Evolutionary conservation across 2,113 vertebrate species (phyloP), one percentile per base, ranked within the genome.

Genomic region (Lepus europaeus): DNA sequence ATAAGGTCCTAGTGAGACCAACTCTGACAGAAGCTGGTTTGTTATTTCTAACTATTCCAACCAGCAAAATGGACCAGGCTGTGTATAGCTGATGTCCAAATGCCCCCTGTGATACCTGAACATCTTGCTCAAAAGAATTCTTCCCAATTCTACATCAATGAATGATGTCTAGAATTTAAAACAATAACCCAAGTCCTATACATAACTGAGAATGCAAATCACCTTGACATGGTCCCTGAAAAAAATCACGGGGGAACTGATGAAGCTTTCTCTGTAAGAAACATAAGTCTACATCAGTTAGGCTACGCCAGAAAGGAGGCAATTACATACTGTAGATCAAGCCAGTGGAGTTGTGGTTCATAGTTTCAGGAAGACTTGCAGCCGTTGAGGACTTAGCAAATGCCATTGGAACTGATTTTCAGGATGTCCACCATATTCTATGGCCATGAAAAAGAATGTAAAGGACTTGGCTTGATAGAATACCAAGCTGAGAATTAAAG

Each of bases 401-500:
- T 45, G 5, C 27, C 25, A 31, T n/a, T 74, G 70, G 45, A 86
- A 83, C 31, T 3, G 14, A 9, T 72, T 93, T 91, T 69, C 53
- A n/a, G 17, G 39, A 69, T 82, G 69, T 17, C 83, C 27, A 70
- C 12, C 0, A 53, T 53, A 27, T 5, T 84, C 72, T 51, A 23
- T 19, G 11, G 29, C 8, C 31, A 12, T 56, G 36, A 11, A 27
- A 81, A 85, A 84, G 66, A 70, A 66, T 11, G 53, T 16, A 13
- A 80, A 85, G 63, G 49, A 88, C 19, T 72, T 51, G 9, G 31
- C 20, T 81, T 76, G 70, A 90, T 91, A 80, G 49, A 84, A 69
- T 92, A 70, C 17, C 72, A 93, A 39, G 33, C 53, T 64, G 39
- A 77, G 51, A 96, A 92, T 92, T 87, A 83, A 95, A 88, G 51